These are phyloP conservation scores for Hipparchia semele DNA, from an alignment of 2,888 invertebrate species.

Conservation along the genomic window DNA sequence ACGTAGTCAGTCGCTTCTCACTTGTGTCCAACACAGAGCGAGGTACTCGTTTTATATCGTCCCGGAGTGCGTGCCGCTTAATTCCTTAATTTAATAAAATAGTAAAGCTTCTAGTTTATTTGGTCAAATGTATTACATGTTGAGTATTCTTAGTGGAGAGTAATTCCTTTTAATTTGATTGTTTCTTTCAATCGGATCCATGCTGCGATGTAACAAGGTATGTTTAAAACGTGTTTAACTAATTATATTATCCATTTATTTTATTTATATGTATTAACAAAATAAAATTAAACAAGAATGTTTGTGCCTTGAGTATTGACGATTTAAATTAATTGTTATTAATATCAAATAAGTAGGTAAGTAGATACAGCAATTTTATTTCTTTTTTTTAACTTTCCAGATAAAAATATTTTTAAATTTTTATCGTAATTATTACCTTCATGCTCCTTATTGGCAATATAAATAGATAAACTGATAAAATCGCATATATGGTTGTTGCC, in stretches of 20 bases:
- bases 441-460: too few relatives aligned
- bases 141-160: conserved; percentile 70
- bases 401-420: too few relatives aligned
- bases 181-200: conserved; percentile 37
- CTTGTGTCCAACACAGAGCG: conserved; percentile 57
- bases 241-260: background rate
- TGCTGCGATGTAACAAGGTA: conserved; percentile 19
- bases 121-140: conserved; percentile 68
- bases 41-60: conserved; percentile 68
- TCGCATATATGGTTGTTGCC: too few relatives aligned
- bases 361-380: too few relatives aligned
- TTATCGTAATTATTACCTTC: too few relatives aligned
- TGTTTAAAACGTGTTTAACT: background rate
- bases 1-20: conserved; percentile 79
- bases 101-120: conserved; percentile 77
- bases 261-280: background rate
- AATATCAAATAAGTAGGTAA: too few relatives aligned
- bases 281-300: too few relatives aligned
- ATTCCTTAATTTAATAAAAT: conserved; percentile 83
- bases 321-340: too few relatives aligned
- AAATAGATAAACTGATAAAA: too few relatives aligned
- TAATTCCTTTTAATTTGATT: conserved; percentile 50
- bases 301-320: too few relatives aligned
- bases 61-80: conserved; percentile 76
- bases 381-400: too few relatives aligned